Evolutionary conservation across 2,113 vertebrate genomes (phyloP).

Genomic region (Crotalus horridus): DNA sequence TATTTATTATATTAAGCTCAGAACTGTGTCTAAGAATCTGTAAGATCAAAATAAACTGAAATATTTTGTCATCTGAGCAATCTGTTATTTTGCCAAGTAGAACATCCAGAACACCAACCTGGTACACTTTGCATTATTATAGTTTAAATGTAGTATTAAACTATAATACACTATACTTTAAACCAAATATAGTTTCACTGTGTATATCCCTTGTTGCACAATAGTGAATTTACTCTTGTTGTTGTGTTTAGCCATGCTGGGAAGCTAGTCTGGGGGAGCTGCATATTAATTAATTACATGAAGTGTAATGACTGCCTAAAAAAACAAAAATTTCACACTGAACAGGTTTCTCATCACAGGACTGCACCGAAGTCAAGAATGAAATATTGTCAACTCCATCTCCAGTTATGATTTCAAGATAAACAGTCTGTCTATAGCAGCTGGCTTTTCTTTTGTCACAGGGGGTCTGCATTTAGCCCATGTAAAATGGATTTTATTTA

Average conservation of each 20-base stretch:
- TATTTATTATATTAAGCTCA: not conserved
- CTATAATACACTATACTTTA: not conserved
- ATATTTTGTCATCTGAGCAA: not conserved
- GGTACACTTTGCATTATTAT: not conserved
- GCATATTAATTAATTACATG: not conserved
- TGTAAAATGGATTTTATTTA: conserved; percentile 25
- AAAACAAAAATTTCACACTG: not conserved
- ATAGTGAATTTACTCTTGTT: not conserved
- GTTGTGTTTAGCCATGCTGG: not conserved
- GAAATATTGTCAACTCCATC: not conserved
- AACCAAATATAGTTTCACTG: not conserved
- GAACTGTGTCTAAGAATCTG: not conserved
- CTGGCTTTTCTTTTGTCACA: conserved; percentile 18
- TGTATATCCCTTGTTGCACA: not conserved
- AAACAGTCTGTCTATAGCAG: conserved; percentile 21
- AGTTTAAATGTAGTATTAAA: not conserved
- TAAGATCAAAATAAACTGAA: not conserved
- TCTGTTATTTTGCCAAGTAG: not conserved
- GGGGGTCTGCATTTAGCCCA: conserved; percentile 2
- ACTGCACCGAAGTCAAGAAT: not conserved
- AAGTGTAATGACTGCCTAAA: not conserved
- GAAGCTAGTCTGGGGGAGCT: not conserved
- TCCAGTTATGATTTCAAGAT: conserved; percentile 29
- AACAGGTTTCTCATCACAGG: not conserved
- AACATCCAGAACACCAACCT: not conserved